A percentile compares a stretch with the other conserved stretches of the same genome.
phyloP scores from a whole-genome alignment of 2,888 invertebrate species.

The Drosophila mettleri region DNA sequence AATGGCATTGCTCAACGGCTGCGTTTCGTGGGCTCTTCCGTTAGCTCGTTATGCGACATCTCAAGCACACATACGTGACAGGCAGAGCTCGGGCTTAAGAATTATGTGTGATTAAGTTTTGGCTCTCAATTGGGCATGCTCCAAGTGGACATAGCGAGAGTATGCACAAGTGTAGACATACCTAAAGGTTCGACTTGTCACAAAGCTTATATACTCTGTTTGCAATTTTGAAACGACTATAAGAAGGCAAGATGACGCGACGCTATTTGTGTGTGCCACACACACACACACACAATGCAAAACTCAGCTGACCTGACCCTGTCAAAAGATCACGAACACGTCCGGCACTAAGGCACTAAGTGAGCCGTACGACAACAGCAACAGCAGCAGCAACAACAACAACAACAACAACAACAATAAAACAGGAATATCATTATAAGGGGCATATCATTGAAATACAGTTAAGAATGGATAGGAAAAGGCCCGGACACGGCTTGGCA shows the following conservation, averaged over 20 bases:
- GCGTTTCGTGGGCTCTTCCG: too few species aligned
- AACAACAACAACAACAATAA: slow-evolving; percentile 1
- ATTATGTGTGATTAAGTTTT: not conserved
- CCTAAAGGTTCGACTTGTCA: not conserved
- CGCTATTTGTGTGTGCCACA: slow-evolving; percentile 29
- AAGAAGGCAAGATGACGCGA: slow-evolving; percentile 33
- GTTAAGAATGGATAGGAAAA: slow-evolving; percentile 26
- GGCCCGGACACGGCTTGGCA: slow-evolving; percentile 12
- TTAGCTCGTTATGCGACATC: too few species aligned
- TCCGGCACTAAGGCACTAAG: slow-evolving; percentile 57
- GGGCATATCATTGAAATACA: slow-evolving; percentile 49
- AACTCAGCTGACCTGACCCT: slow-evolving; percentile 35
- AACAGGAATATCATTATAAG: slow-evolving; percentile 54
- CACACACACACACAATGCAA: slow-evolving; percentile 20
- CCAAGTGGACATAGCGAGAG: not conserved
- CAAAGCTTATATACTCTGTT: not conserved
- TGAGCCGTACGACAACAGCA: slow-evolving; percentile 42
- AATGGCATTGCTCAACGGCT: too few species aligned
- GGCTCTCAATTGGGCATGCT: not conserved
- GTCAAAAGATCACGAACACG: slow-evolving; percentile 56
- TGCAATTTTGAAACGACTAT: too few species aligned
- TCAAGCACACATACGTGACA: too few species aligned
- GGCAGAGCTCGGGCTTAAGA: not conserved
- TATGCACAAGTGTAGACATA: not conserved
- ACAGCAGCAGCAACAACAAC: slow-evolving; percentile 8